These are phyloP conservation scores for Hippocampus guttulatus DNA, from an alignment of 2,113 vertebrate genomes.

Conservation along the genomic window DNA sequence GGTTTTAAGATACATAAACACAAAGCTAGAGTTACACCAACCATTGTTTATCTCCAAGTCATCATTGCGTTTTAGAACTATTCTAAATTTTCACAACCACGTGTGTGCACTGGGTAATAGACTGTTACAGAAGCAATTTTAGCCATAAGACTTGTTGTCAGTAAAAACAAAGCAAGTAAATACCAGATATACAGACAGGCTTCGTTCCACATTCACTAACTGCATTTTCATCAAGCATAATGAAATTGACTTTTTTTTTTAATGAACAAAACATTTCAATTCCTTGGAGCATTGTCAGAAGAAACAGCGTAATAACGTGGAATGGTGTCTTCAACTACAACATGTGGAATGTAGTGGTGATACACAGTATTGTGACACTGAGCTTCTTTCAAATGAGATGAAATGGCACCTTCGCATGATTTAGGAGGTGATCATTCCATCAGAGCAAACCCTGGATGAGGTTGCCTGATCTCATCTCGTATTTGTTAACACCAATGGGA, in stretches of 20 bases:
- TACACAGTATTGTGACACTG: slow-evolving; percentile 75
- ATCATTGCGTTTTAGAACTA: slow-evolving; percentile 87
- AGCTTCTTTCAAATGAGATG: slow-evolving; percentile 52
- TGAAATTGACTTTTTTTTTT: slow-evolving; percentile 74
- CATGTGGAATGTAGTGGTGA: slow-evolving; percentile 71
- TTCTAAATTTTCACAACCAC: slow-evolving; percentile 97
- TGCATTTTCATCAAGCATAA: slow-evolving; percentile 91
- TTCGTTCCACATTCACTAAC: slow-evolving; percentile 95
- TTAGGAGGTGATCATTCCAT: slow-evolving; percentile 33
- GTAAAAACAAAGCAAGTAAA: slow-evolving; percentile 93
- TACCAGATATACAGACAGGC: slow-evolving; percentile 98
- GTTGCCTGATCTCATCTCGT: slow-evolving; percentile 27
- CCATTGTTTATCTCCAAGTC: slow-evolving; percentile 82
- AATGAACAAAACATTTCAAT: slow-evolving; percentile 60
- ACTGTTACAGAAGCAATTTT: slow-evolving; percentile 97
- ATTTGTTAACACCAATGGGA: slow-evolving; percentile 31
- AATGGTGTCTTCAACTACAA: slow-evolving; percentile 72
- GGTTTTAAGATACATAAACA: slow-evolving; percentile 94
- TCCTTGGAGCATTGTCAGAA: slow-evolving; percentile 64
- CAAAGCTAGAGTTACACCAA: slow-evolving; percentile 93
- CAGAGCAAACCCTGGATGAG: slow-evolving; percentile 14
- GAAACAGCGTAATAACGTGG: slow-evolving; percentile 67
- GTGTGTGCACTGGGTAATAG: slow-evolving; percentile 94
- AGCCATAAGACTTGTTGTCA: slow-evolving; percentile 97
- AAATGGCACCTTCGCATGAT: slow-evolving; percentile 42